Evolutionary conservation across 2,113 vertebrate species (phyloP).

Genomic region (Phycodurus eques): DNA sequence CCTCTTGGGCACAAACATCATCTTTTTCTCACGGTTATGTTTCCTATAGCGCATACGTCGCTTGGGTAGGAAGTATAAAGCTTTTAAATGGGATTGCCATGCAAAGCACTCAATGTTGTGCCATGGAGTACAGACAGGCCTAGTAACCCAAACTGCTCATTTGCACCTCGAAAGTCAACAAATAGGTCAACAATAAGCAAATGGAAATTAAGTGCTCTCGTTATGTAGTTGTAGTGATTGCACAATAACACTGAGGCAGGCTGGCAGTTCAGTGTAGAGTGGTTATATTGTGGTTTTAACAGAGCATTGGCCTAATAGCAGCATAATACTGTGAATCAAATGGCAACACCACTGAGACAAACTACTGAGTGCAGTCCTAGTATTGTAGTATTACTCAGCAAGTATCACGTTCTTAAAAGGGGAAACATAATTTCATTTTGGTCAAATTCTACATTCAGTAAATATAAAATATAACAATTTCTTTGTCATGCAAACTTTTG

Average conservation of each 20-base stretch:
- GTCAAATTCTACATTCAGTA: too few relatives aligned
- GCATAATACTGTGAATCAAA: background rate
- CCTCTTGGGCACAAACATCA: slow-evolving; percentile 13
- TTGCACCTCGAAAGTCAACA: background rate
- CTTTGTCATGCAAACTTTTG: background rate
- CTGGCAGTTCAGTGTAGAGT: background rate
- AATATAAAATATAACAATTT: too few relatives aligned
- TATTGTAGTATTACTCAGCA: too few relatives aligned
- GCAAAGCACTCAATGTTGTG: background rate
- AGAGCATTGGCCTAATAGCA: background rate
- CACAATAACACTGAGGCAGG: background rate
- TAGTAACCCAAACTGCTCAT: background rate
- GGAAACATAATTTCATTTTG: too few relatives aligned
- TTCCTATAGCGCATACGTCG: background rate
- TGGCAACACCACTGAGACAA: background rate
- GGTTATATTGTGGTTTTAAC: background rate
- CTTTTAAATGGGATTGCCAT: background rate
- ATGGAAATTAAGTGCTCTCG: too few relatives aligned
- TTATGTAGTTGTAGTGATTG: background rate
- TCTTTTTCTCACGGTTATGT: background rate
- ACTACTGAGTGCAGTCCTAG: background rate
- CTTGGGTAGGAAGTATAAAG: background rate
- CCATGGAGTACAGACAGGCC: background rate
- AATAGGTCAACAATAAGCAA: background rate
- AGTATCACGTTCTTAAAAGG: too few relatives aligned